Evolutionary conservation across 2,888 invertebrate species (phyloP), one percentile per base, ranked within the genome.

Genomic region (Carterocephalus palaemon): DNA sequence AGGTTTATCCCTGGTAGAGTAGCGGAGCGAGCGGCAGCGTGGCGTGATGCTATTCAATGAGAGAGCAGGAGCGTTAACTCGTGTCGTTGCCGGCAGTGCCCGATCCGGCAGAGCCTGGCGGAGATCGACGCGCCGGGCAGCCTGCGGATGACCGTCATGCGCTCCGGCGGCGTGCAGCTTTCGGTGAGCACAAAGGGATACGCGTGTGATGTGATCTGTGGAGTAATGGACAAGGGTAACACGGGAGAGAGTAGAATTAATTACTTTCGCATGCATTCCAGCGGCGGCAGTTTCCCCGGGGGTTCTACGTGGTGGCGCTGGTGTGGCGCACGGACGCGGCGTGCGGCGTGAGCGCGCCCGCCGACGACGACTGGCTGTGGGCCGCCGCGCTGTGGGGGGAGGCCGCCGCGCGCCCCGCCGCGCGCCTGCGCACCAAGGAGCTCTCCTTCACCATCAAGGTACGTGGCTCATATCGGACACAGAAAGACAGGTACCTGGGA

Each of bases 101-200:
- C 85, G 1, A 70, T 84, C 40, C 60, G 65, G 39, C 73, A 83
- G 56, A 69, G 73, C 8, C 23, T 63, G 46, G 50, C 53, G 1
- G 70, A 66, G 7, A 52, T 50, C 50, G 56, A 34, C 32, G 33
- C 8, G 22, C 50, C 7, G 60, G 68, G 3, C 13, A 52, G 54
- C 1, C 45, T 68, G 36, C 60, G 80, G 38, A 73, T 85, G 72
- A 81, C 82, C 1, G 64, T 85, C 60, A 66, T 67, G 57, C 69
- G 67, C 20, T 81, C 82, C 9, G 84, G 75, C 10, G 84, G 64
- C 5, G 57, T 70, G 36, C 79, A 84, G 31, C 54, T 85, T 9
- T 62, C 75, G 66, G 85, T 85, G 57, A 57, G 54, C 33, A 19
- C 28, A 1, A n/a, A n/a, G n/a, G n/a, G n/a, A n/a, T n/a, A 10